Conservation (phyloP, 2,113 vertebrate genomes). For the Peromyscus californicus region DNA sequence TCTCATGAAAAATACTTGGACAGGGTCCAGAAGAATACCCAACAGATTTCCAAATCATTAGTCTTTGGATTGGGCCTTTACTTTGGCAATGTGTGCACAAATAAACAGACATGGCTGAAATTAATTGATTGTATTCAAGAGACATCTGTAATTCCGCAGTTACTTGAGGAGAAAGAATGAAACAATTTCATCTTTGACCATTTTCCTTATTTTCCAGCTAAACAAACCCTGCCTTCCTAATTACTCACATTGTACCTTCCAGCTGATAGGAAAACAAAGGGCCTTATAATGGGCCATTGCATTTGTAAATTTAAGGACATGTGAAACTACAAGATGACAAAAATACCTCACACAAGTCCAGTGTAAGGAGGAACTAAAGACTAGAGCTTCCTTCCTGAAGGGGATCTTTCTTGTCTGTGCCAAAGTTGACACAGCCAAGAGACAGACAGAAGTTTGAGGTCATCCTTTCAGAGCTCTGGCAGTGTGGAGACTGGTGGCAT, state of each 20-base stretch:
- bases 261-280: slow-evolving; percentile 73
- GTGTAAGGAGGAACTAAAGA: slow-evolving; percentile 59
- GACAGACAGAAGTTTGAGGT: slow-evolving; percentile 67
- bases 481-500: slow-evolving; percentile 67
- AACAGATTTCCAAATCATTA: slow-evolving; percentile 73
- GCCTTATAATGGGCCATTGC: slow-evolving; percentile 20
- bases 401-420: slow-evolving; percentile 38
- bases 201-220: slow-evolving; percentile 76
- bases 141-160: slow-evolving; percentile 84
- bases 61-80: slow-evolving; percentile 75
- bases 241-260: slow-evolving; percentile 52
- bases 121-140: slow-evolving; percentile 86
- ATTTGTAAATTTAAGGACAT: slow-evolving; percentile 52
- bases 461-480: slow-evolving; percentile 75
- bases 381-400: slow-evolving; percentile 67
- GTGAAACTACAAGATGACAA: slow-evolving; percentile 49
- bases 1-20: slow-evolving; percentile 67
- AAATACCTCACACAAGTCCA: neutral
- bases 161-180: slow-evolving; percentile 82
- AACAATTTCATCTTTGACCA: slow-evolving; percentile 83
- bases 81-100: slow-evolving; percentile 83
- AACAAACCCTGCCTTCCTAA: slow-evolving; percentile 72
- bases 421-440: slow-evolving; percentile 65
- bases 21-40: slow-evolving; percentile 61
- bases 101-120: slow-evolving; percentile 85